A percentile compares a stretch with the other conserved stretches of the same genome.
These are phyloP conservation scores for Lacanobia wlatinum DNA, from an alignment of 2,888 invertebrate species.

Conservation along the genomic window DNA sequence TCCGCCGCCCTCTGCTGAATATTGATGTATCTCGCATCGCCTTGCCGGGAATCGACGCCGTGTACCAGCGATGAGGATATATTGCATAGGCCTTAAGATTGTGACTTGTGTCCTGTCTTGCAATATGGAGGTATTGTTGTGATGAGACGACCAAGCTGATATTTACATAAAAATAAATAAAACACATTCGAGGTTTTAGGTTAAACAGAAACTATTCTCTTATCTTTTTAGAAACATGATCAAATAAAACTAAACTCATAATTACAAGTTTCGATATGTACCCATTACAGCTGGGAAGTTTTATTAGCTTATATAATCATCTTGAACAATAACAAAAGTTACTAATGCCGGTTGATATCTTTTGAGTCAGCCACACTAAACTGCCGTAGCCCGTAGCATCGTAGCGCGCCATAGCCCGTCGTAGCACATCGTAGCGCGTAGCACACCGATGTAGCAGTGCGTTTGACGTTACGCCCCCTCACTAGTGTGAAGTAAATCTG, in stretches of 20 bases:
- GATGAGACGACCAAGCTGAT: neutral
- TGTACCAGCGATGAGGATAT: constrained; percentile 35
- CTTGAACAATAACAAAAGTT: no score
- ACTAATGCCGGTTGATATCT: no score
- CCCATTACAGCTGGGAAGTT: no score
- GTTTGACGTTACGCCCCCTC: neutral
- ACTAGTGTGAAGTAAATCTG: no score
- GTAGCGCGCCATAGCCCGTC: neutral
- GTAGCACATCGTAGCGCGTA: neutral
- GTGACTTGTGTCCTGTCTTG: constrained; percentile 2
- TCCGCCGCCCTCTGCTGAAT: constrained; percentile 65
- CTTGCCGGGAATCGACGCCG: constrained; percentile 44
- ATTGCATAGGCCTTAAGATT: constrained; percentile 11
- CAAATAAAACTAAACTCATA: no score
- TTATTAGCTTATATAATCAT: no score
- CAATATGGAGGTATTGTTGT: neutral
- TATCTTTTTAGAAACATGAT: no score
- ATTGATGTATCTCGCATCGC: constrained; percentile 65
- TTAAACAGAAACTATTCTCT: no score
- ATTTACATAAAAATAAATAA: no score
- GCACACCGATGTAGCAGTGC: neutral
- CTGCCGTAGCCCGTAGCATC: neutral
- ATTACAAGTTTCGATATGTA: no score
- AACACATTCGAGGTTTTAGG: no score
- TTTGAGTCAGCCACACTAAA: neutral